Base-by-base conservation (phyloP, 1,140 invertebrate species). In the Drosophila navojoa region DNA sequence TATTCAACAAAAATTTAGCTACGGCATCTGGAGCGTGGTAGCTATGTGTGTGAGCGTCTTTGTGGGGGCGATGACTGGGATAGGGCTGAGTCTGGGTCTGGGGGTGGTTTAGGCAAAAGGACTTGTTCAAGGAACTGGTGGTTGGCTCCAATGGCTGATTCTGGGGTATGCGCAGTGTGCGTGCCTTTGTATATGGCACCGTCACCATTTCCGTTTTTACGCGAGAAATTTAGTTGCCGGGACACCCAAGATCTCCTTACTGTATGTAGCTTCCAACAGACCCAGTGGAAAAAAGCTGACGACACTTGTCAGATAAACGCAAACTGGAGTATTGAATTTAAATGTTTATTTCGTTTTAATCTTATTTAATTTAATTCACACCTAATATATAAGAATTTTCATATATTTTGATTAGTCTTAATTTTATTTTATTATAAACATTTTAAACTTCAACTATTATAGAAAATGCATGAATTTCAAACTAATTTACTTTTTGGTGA, bases 181-280 rank as follows among this genome's bases (percentile, higher is more conserved):
- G 42, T 59, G 25, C 35, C 11, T 57, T 19, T 69, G 58, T 81
- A 53, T 67, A 54, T 67, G 53, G 58, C 62, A 72, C 54, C 70
- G 64, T 50, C 53, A 60, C 67, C 78, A 71, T 70, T 63, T 79
- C 61, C 44, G 49, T 75, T 67, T 72, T 70, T 78, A 52, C 82
- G 82, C 78, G 79, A 70, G 35, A 81, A 86, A 76, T 86, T 72
- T 79, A 76, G 76, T 84, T 89, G 76, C 49, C 76, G 44, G 62
- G 59, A 71, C 64, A 38, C 35, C 35, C 10, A 40, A 58, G 10
- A 62, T 49, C 3, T 25, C 10, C 55, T 55, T 25, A 49, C 55
- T 38, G 29, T 6, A 16, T 35, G n/a, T 29, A 19, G 42, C 9
- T 2, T 22, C 7, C 11, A 44, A 38, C 38, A 5, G n/a, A 16